Base-by-base conservation (phyloP, 2,888 invertebrate species). In the Lasioglossum vierecki region DNA sequence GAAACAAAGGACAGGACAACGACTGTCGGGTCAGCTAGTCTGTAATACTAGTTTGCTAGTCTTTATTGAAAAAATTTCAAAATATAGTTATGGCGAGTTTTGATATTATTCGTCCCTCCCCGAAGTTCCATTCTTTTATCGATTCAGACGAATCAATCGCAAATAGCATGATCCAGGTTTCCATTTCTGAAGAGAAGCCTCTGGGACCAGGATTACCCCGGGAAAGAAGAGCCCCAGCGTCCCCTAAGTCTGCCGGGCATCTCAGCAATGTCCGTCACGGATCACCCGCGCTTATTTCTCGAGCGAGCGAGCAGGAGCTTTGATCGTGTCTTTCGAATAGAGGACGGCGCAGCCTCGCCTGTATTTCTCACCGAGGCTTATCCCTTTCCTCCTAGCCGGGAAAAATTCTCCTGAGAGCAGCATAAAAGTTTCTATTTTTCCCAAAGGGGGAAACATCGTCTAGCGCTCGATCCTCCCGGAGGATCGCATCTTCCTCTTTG, bases 391-490 rank as follows among this genome's bases (percentile, higher is more conserved):
- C 74, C 11, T 86, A 30, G 68, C 77, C 57, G n/a, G 66, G 68
- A 22, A 70, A 90, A 89, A 90, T 90, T 85, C 90, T 82, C 72
- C 76, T 73, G 75, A 84, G 86, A 70, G 77, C 57, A 75, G 76
- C 87, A 85, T 76, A 80, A 86, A 88, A 84, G 84, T 88, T 84
- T 84, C 90, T 86, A 88, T 89, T 91, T 89, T 83, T 84, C 86
- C 75, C 82, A 70, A 68, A 84, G 76, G 82, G 76, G 74, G 66
- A 85, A 89, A 87, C 88, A 88, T 79, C 82, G 82, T 77, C 84
- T 75, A 74, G 60, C 60, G 78, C 68, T 79, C 8, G 79, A 75
- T 80, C 84, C 60, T 60, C 26, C 11, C 60, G 63, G 82, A 82
- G 78, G 81, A 63, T 76, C 53, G 41, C 13, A 68, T 13, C 11